Evolutionary conservation across 2,113 vertebrate species (phyloP).

Genomic region (Butorides virescens): DNA sequence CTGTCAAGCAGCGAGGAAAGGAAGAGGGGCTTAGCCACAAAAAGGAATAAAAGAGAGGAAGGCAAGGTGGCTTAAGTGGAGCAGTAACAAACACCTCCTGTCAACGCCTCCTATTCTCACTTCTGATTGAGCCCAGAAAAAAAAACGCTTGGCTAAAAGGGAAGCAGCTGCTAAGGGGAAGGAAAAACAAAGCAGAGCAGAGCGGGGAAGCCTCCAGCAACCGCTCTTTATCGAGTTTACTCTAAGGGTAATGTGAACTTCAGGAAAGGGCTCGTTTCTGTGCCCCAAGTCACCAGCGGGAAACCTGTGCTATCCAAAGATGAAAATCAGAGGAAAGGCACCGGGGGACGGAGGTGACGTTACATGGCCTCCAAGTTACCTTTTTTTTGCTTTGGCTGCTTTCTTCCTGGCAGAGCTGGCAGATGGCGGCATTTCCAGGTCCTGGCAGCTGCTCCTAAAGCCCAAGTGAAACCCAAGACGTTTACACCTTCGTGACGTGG

Average conservation of each 20-base stretch:
- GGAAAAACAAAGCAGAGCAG: neutral
- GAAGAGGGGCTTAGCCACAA: neutral
- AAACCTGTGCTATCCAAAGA: accelerated
- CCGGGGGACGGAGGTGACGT: accelerated
- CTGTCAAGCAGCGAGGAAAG: neutral
- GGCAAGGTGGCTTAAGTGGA: no score
- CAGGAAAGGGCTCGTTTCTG: neutral
- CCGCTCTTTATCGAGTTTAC: neutral
- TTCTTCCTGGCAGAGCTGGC: slow-evolving; percentile 81
- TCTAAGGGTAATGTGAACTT: neutral
- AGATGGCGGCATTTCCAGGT: slow-evolving; percentile 61
- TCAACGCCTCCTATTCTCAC: neutral
- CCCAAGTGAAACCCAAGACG: neutral
- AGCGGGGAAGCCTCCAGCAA: neutral
- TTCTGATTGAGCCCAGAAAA: neutral
- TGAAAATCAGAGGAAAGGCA: accelerated
- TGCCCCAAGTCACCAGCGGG: neutral
- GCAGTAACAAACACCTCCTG: neutral
- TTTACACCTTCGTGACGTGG: neutral
- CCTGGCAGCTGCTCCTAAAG: slow-evolving; percentile 71
- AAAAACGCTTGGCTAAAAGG: neutral
- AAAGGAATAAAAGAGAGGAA: neutral
- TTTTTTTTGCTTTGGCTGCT: slow-evolving; percentile 74
- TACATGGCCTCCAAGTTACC: slow-evolving; percentile 52
- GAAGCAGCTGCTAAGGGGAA: neutral